A percentile compares a stretch with the other conserved stretches of the same genome.
phyloP scores from a whole-genome alignment of 1,140 invertebrate species.

The Lucilia sericata region DNA sequence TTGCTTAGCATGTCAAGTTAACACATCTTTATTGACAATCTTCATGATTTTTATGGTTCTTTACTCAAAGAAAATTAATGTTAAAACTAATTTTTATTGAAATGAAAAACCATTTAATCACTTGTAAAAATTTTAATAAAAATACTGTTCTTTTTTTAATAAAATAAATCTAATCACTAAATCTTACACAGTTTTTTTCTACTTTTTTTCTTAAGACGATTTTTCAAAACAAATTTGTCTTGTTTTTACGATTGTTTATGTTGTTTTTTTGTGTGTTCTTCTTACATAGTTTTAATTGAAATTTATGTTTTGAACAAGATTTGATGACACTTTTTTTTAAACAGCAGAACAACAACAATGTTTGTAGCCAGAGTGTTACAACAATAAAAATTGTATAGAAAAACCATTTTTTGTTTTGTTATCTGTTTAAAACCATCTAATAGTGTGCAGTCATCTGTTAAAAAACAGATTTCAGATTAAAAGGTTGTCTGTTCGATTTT shows the following conservation, averaged over 20 bases:
- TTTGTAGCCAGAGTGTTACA: neutral
- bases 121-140: too few relatives aligned
- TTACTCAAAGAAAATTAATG: too few relatives aligned
- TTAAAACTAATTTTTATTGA: too few relatives aligned
- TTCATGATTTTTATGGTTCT: too few relatives aligned
- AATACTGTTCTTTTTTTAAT: too few relatives aligned
- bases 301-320: conserved; percentile 19
- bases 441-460: neutral
- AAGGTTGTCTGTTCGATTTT: neutral
- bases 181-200: too few relatives aligned
- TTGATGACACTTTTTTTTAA: conserved; percentile 1
- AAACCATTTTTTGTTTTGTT: neutral
- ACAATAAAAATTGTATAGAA: neutral
- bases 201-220: too few relatives aligned
- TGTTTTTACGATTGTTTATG: neutral
- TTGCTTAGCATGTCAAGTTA: too few relatives aligned
- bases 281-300: neutral
- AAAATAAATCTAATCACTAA: too few relatives aligned
- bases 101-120: too few relatives aligned
- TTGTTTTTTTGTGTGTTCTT: too few relatives aligned
- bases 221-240: neutral
- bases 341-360: conserved; percentile 4
- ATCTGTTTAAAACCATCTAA: conserved; percentile 28
- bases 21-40: too few relatives aligned
- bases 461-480: conserved; percentile 11